phyloP scores from a whole-genome alignment of 2,113 vertebrate genomes.

The Salvelinus alpinus region DNA sequence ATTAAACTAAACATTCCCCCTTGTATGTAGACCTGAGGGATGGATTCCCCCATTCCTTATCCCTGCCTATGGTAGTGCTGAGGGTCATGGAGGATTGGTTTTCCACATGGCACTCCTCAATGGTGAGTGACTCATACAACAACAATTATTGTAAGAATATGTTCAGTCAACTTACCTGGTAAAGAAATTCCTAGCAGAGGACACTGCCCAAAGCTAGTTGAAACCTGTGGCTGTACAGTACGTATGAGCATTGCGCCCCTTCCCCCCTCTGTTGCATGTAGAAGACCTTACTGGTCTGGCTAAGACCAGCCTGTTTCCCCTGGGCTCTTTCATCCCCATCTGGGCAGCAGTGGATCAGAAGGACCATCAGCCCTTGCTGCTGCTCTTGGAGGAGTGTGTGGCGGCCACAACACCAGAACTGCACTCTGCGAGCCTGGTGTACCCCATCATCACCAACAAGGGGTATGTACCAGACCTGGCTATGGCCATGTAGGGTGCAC shows the following conservation, averaged over 20 bases:
- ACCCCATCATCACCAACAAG: slow-evolving; percentile 73
- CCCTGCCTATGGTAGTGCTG: slow-evolving; percentile 42
- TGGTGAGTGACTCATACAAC: slow-evolving; percentile 42
- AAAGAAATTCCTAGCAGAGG: background rate
- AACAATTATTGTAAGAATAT: too few species aligned
- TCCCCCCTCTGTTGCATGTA: slow-evolving; percentile 21
- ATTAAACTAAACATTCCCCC: too few species aligned
- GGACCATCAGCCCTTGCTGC: slow-evolving; percentile 60
- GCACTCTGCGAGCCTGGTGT: slow-evolving; percentile 21
- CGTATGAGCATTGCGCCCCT: background rate
- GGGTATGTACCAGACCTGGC: slow-evolving; percentile 55
- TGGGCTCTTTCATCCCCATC: slow-evolving; percentile 72
- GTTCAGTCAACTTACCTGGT: too few species aligned
- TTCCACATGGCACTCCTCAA: slow-evolving; percentile 72
- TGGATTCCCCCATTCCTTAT: background rate
- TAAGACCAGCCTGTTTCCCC: slow-evolving; percentile 51
- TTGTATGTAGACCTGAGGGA: too few species aligned
- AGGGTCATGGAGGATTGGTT: slow-evolving; percentile 24
- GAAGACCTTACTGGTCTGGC: slow-evolving; percentile 62
- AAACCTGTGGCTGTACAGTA: background rate
- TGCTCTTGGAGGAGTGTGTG: slow-evolving; percentile 73
- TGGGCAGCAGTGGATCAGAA: slow-evolving; percentile 61
- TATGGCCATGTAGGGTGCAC: too few species aligned
- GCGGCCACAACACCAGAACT: slow-evolving; percentile 53
- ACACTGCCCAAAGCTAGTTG: background rate